Conservation (phyloP, 1,140 invertebrate species). For the Hylaeus anthracinus region DNA sequence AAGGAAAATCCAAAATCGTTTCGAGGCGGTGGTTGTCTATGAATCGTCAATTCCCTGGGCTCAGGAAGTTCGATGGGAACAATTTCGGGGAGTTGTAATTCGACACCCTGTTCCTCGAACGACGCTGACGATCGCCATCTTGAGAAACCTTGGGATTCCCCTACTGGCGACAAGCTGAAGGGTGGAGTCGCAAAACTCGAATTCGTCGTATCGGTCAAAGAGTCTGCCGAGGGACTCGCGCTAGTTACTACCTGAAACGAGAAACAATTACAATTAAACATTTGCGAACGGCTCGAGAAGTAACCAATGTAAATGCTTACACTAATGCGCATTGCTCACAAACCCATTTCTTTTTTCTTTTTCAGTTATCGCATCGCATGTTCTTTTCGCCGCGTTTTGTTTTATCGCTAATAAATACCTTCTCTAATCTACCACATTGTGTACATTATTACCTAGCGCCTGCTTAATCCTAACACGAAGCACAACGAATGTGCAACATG, state of each 20-base stretch:
- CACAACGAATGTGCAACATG: too few species aligned
- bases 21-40: conserved; percentile 90
- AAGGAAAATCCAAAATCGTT: conserved; percentile 98
- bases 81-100: conserved; percentile 90
- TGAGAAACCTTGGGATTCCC: conserved; percentile 90
- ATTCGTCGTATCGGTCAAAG: conserved; percentile 91
- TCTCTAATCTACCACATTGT: too few species aligned
- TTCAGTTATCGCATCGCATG: too few species aligned
- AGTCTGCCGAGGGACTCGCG: conserved; percentile 90
- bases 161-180: conserved; percentile 90
- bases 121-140: conserved; percentile 86
- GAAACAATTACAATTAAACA: neutral
- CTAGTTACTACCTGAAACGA: conserved; percentile 84
- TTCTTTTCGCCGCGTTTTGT: too few species aligned
- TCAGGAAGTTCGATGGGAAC: conserved; percentile 87
- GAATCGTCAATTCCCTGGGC: conserved; percentile 89
- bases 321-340: too few species aligned
- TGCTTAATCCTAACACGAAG: too few species aligned
- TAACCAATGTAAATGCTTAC: too few species aligned
- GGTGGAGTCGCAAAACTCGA: conserved; percentile 92
- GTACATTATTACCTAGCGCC: too few species aligned
- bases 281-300: too few species aligned
- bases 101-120: conserved; percentile 86
- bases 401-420: too few species aligned
- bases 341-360: too few species aligned